Base-by-base conservation (phyloP, 1,140 invertebrate genomes). In the Diprion similis region DNA sequence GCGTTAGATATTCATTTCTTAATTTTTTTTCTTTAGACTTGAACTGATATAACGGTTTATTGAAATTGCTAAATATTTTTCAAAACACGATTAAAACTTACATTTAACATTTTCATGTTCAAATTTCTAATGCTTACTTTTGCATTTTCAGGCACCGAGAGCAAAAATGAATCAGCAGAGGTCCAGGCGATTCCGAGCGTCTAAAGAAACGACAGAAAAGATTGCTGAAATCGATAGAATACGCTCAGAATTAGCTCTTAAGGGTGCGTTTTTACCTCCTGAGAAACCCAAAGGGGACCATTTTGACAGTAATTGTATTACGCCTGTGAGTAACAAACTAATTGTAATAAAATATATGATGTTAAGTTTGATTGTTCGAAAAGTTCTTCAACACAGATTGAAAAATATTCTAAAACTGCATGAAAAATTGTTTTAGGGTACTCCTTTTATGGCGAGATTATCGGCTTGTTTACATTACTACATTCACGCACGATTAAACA, bases 101-200 rank as follows among this genome's bases (percentile, higher is more conserved):
- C 24, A 37, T 37, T 37, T 6, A 37, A 37, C 24, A 37, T 37
- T 6, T 37, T 37, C 2, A 37, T 37, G 24, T 37, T 37, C 24
- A 37, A 37, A 37, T 37, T 37, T 37, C 24, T 37, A 37, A 3
- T 37, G 2, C 6, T 1, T 37, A 37, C 24, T 6, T 37, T 37
- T 37, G 15, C 11, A 46, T 75, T 81, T 84, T 69, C 77, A 95
- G 94, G 98, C 98, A 19, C 98, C 97, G 7, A 90, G 97, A 84
- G 98, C 98, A 13, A 99, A 99, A 90, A 99, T 99, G 99, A 99
- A 99, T 89, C 99, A 99, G 85, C 99, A 99, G 86, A 89, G 99
- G 79, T 99, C 98, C 17, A 90, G 99, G 78, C 90, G 98, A 80
- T 99, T 99, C 84, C 90, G 99, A 51, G 97, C 98, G 0, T 96